Base-by-base conservation (phyloP, 2,888 invertebrate species). In the Leistus spinibarbis region DNA sequence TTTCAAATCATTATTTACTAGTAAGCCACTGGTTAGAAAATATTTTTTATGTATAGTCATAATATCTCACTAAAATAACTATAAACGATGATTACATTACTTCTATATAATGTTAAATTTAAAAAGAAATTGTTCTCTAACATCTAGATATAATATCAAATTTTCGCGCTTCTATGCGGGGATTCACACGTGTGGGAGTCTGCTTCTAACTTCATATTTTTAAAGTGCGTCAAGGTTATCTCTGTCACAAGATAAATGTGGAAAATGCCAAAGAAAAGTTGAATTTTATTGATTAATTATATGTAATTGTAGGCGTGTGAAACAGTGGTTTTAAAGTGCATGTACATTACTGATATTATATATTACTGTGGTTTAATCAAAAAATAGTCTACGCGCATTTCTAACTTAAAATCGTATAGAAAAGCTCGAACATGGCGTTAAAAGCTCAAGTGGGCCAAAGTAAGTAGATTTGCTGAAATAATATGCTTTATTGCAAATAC, bases 391-490 rank as follows among this genome's bases (percentile, higher is more conserved):
- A 2, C 40, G 40, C 1, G 5, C 7, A 40, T 40, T 10, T 40
- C 40, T 40, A 40, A n/a, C 66, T 27, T 54, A 24, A 40, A 17
- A 65, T 56, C 19, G 10, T 17, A 27, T 4, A 27, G n/a, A 72
- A 83, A 82, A 76, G 81, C 82, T 81, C 81, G 88, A 91, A 90
- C 88, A 95, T 95, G 95, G 94, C 95, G 88, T 89, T 95, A 84
- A 95, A 95, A 89, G 91, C 91, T 85, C 91, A 92, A 85, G 95
- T 95, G 84, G 95, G 95, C 79, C 93, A 93, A 88, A 95, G 95
- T 95, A 87, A 94, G 94, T 93, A 83, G 79, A 40, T 79, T 84
- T 76, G 63, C 76, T 60, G 24, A 68, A 54, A 54, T 69, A 67
- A 70, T 7, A 40, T 40, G 7, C 3, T 10, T 69, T 57, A 76